Conservation (phyloP, 2,888 invertebrate species). For the Formica aserva region DNA sequence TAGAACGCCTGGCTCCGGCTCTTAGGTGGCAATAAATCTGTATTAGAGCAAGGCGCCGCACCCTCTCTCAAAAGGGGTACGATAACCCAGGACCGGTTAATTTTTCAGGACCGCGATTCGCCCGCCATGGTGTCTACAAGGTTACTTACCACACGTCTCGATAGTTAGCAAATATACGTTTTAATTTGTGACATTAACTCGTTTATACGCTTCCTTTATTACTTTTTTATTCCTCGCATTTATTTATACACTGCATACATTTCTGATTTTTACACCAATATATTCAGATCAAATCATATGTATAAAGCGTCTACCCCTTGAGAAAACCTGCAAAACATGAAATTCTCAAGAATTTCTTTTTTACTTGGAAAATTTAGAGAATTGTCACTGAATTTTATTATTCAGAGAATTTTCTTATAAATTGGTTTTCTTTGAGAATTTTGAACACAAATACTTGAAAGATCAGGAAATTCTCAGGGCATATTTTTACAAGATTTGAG, state of each 20-base stretch:
- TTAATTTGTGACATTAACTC: not conserved
- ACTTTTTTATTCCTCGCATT: not conserved
- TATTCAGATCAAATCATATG: not conserved
- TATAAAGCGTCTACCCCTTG: not conserved
- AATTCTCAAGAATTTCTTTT: not conserved
- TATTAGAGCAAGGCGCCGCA: slow-evolving; percentile 78
- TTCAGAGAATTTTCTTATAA: not conserved
- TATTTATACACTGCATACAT: not conserved
- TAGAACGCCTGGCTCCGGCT: slow-evolving; percentile 77
- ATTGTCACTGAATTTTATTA: not conserved
- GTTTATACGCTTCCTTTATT: not conserved
- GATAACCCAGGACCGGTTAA: slow-evolving; percentile 61
- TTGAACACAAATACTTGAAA: not conserved
- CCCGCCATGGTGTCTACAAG: slow-evolving; percentile 28
- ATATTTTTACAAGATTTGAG: not conserved
- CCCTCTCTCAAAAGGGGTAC: slow-evolving; percentile 72
- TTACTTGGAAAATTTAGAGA: not conserved
- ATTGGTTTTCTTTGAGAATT: not conserved
- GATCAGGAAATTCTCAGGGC: not conserved
- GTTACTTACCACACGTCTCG: not conserved
- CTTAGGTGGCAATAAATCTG: slow-evolving; percentile 83
- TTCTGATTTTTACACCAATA: not conserved
- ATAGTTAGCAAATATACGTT: not conserved
- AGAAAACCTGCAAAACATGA: too few relatives aligned
- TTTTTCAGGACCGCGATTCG: slow-evolving; percentile 69